Conservation (phyloP, 2,797 vertebrate species). For the Clarias platycephalus region DNA sequence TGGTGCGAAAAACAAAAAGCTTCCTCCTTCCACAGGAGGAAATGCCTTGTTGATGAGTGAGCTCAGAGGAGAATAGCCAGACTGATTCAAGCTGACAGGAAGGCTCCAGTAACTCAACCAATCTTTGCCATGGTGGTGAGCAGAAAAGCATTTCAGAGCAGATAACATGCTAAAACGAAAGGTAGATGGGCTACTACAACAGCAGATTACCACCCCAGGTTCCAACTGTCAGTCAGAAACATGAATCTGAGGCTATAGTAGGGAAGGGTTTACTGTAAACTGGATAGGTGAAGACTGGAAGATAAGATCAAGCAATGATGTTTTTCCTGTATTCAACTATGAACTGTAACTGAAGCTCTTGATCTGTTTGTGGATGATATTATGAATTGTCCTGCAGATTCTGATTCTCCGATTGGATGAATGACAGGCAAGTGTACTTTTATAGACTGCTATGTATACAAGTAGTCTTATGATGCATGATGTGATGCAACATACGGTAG, state of each 20-base stretch:
- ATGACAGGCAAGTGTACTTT: neutral
- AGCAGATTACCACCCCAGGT: neutral
- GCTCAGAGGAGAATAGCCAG: neutral
- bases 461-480: slow-evolving; percentile 62
- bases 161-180: neutral
- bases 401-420: neutral
- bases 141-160: neutral
- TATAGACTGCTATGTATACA: slow-evolving; percentile 19
- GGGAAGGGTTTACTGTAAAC: neutral
- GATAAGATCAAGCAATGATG: neutral
- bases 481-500: no score
- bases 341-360: neutral
- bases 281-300: neutral
- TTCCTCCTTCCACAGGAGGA: neutral
- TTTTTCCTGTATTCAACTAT: neutral
- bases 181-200: neutral
- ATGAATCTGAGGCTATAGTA: neutral
- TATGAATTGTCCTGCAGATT: neutral
- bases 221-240: neutral
- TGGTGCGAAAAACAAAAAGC: neutral
- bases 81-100: neutral
- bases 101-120: neutral
- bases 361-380: neutral
- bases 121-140: neutral
- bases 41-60: neutral